Percentiles rank a stretch among this genome's conserved stretches.
phyloP scores from a whole-genome alignment of 37 sponge, comb jelly and placozoan species.

The Lycopodina hypogea region DNA sequence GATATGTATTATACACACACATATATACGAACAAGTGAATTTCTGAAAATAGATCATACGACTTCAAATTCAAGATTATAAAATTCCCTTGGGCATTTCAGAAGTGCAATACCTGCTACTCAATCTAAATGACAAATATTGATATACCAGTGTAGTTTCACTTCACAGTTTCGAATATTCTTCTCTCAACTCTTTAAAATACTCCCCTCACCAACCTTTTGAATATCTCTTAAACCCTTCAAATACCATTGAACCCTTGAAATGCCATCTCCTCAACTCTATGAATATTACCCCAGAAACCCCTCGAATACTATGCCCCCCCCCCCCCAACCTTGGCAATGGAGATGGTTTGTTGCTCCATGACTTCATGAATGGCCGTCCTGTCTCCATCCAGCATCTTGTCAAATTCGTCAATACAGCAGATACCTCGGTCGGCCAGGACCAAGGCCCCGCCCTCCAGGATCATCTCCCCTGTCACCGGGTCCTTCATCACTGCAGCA shows the following conservation, averaged over 20 bases:
- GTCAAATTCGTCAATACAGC: slow-evolving; percentile 99
- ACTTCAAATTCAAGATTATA: background rate
- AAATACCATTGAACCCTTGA: no score
- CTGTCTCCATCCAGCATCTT: slow-evolving; percentile 98
- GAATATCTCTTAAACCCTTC: no score
- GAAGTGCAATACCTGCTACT: no score
- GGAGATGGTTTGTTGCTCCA: slow-evolving; percentile 99
- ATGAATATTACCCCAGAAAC: no score
- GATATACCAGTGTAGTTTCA: no score
- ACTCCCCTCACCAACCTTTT: no score
- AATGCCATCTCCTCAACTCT: no score
- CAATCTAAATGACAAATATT: no score
- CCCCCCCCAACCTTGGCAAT: slow-evolving; percentile 87
- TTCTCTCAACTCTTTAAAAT: no score
- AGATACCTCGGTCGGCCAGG: slow-evolving; percentile 95
- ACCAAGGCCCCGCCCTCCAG: slow-evolving; percentile 99
- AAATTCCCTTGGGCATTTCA: background rate
- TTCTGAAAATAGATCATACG: background rate
- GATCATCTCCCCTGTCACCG: slow-evolving; percentile 92
- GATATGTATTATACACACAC: no score
- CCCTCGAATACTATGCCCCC: background rate
- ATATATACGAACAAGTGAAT: background rate
- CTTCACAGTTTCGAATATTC: no score
- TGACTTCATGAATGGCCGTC: slow-evolving; percentile 97
- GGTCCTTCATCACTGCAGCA: slow-evolving; percentile 97